phyloP scores from a whole-genome alignment of 2,797 vertebrate species.

The Siniperca undulata region DNA sequence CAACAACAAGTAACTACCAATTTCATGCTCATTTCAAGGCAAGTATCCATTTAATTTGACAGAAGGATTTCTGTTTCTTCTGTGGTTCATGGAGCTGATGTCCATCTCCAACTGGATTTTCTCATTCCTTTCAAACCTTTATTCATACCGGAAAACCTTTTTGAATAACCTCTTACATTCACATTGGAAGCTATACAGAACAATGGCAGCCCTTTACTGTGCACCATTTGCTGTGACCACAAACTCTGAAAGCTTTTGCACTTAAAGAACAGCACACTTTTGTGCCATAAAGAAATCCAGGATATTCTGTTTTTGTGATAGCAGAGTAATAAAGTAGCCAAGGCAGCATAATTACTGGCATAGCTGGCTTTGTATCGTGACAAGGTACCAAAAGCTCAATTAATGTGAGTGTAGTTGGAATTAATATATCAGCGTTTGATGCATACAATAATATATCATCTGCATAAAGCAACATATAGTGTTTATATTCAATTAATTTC shows the following conservation, averaged over 20 bases:
- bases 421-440: neutral
- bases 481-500: no score
- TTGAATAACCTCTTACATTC: neutral
- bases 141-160: neutral
- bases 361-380: neutral
- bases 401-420: neutral
- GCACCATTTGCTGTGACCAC: neutral
- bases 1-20: neutral
- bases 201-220: neutral
- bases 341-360: neutral
- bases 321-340: neutral
- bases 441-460: constrained; percentile 1
- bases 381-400: neutral
- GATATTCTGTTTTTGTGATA: neutral
- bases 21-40: constrained; percentile 24
- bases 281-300: neutral
- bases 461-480: constrained; percentile 1
- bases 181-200: neutral
- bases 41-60: constrained; percentile 6
- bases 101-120: neutral
- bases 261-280: neutral
- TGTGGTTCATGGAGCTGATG: neutral
- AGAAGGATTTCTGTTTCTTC: constrained; percentile 1
- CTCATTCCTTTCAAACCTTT: neutral
- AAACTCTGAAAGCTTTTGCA: neutral